phyloP scores from a whole-genome alignment of 2,113 vertebrate genomes.

The rabbit (Oryctolagus cuniculus) region DNA sequence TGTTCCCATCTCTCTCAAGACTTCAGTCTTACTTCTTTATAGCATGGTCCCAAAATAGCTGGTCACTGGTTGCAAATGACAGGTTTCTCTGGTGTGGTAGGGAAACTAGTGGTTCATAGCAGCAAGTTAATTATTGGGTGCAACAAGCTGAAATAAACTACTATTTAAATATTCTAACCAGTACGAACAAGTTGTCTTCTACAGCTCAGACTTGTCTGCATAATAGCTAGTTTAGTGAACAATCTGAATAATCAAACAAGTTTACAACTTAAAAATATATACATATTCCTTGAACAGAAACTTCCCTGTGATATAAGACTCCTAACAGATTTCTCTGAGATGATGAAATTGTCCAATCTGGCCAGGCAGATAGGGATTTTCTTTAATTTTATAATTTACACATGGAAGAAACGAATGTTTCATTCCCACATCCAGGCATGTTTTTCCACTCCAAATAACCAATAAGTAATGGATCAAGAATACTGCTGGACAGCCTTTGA shows the following conservation, averaged over 20 bases:
- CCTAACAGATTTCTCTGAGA: constrained; percentile 31
- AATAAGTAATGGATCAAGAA: not conserved
- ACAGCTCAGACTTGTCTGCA: not conserved
- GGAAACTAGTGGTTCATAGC: constrained; percentile 17
- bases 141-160: constrained; percentile 51
- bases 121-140: constrained; percentile 62
- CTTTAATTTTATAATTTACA: constrained; percentile 10
- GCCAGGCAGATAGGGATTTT: not conserved
- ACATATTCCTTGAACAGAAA: constrained; percentile 54
- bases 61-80: constrained; percentile 8
- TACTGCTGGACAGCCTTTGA: not conserved
- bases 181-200: constrained; percentile 40
- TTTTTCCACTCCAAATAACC: not conserved
- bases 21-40: not conserved
- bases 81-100: constrained; percentile 33
- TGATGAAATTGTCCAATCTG: constrained; percentile 27
- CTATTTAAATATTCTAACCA: constrained; percentile 67
- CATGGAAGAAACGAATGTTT: not conserved
- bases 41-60: not conserved
- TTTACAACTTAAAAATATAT: not conserved
- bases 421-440: not conserved
- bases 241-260: constrained; percentile 42
- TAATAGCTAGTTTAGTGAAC: constrained; percentile 60
- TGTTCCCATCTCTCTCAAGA: not conserved
- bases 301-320: constrained; percentile 17